Conservation (phyloP, 1,140 invertebrate genomes). For the Atta cephalotes region DNA sequence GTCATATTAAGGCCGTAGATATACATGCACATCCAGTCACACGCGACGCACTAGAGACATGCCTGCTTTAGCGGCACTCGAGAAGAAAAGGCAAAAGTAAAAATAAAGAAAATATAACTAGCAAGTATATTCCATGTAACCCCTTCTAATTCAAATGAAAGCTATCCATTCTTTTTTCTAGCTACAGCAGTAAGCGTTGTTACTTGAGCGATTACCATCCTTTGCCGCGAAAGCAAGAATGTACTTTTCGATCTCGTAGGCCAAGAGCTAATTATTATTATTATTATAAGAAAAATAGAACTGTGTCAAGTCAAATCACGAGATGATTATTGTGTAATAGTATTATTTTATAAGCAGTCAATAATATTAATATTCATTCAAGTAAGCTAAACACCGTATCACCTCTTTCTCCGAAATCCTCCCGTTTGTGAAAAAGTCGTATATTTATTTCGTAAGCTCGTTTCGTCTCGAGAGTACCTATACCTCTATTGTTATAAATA, state of each 20-base stretch:
- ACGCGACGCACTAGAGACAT: slow-evolving; percentile 60
- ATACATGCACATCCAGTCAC: slow-evolving; percentile 57
- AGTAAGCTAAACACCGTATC: slow-evolving; percentile 68
- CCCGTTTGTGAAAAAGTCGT: slow-evolving; percentile 42
- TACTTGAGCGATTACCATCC: slow-evolving; percentile 50
- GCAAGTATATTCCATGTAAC: slow-evolving; percentile 71
- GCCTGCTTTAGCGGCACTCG: slow-evolving; percentile 59
- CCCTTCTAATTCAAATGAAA: slow-evolving; percentile 58
- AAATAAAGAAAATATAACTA: slow-evolving; percentile 63
- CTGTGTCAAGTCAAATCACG: slow-evolving; percentile 70
- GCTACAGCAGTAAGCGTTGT: slow-evolving; percentile 24
- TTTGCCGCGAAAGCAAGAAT: slow-evolving; percentile 58
- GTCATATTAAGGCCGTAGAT: not conserved
- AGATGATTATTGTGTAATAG: slow-evolving; percentile 72
- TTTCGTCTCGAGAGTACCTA: slow-evolving; percentile 71
- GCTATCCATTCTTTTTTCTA: slow-evolving; percentile 62
- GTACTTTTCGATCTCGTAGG: slow-evolving; percentile 69
- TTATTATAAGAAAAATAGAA: slow-evolving; percentile 48
- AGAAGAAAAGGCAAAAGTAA: slow-evolving; percentile 40
- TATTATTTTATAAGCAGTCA: slow-evolving; percentile 78
- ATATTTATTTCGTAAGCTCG: slow-evolving; percentile 73
- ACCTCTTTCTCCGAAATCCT: slow-evolving; percentile 23
- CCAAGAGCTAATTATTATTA: slow-evolving; percentile 63
- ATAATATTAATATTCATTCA: slow-evolving; percentile 72
- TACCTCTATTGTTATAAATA: slow-evolving; percentile 76